Evolutionary conservation across 1,140 invertebrate genomes (phyloP), one percentile per base, ranked within the genome.

Genomic region (Lordiphosa mommai): DNA sequence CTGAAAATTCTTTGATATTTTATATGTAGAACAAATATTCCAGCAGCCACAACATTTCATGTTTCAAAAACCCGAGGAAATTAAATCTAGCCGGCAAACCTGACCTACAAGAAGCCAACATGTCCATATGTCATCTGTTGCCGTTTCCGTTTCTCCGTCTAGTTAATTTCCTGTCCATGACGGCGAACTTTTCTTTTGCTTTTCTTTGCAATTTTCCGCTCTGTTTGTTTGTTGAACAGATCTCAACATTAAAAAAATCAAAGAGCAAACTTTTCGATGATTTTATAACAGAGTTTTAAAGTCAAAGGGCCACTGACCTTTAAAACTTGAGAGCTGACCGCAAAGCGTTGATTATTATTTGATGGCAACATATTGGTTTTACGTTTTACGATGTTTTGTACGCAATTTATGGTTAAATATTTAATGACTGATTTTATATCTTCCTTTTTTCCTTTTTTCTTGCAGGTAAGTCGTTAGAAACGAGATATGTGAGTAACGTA

Each of bases 151-250:
- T 36, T 37, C 14, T 9, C 37, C 23, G 20, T 43, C 48, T 53
- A 67, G 61, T 67, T 67, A 67, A 67, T 67, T 67, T 67, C 63
- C 63, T 67, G 63, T 36, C 48, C 63, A 67, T 67, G 63, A 66
- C 61, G 38, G 44, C 52, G 23, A 36, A 40, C 44, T 58, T 67
- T 44, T 13, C 44, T 40, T 40, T 17, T 50, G 10, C 41, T 46
- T 17, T 48, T 13, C n/a, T 34, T 52, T 40, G 9, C 38, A 49
- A 48, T 64, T 61, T 47, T 61, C 16, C 52, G 32, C 13, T 29
- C 23, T 58, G 43, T 12, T 53, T 55, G 36, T 56, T 43, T 52
- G 27, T 27, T 23, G 14, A 30, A 12, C 27, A 63, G 16, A 53
- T 53, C 36, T 13, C 30, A 43, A 48, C 16, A 67, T 67, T 44